phyloP scores from a whole-genome alignment of 2,888 invertebrate species.

The Ophion obscuratus region DNA sequence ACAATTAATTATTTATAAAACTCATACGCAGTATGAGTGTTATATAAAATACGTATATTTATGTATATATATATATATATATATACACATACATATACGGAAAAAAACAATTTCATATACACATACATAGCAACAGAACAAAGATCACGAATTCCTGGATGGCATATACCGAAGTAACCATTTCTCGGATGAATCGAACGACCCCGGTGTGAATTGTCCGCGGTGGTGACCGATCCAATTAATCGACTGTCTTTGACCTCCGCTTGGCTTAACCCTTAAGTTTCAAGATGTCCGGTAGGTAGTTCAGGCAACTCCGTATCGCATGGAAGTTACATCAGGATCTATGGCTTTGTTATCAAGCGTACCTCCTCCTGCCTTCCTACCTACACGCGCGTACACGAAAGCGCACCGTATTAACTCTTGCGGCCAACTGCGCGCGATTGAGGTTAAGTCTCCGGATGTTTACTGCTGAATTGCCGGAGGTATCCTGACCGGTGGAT shows the following conservation, averaged over 20 bases:
- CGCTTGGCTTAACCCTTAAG: slow-evolving; percentile 15
- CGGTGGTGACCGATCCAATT: slow-evolving; percentile 55
- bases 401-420: slow-evolving; percentile 18
- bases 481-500: not conserved
- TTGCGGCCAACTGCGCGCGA: not conserved
- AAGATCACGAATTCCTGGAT: slow-evolving; percentile 26
- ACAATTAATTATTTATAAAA: too few species aligned
- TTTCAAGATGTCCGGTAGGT: slow-evolving; percentile 36
- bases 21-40: too few species aligned
- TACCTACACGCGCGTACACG: not conserved
- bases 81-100: not conserved
- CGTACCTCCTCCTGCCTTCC: not conserved
- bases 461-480: not conserved
- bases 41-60: too few species aligned
- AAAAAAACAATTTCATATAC: not conserved
- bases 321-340: slow-evolving; percentile 1
- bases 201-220: slow-evolving; percentile 49
- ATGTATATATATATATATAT: too few species aligned
- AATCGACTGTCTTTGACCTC: slow-evolving; percentile 56
- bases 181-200: slow-evolving; percentile 51
- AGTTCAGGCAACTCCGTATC: slow-evolving; percentile 39
- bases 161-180: slow-evolving; percentile 12
- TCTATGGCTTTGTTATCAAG: slow-evolving; percentile 31
- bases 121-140: slow-evolving; percentile 9
- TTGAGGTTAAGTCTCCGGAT: not conserved